Evolutionary conservation across 2,113 vertebrate species (phyloP).

Genomic region (Pyxicephalus adspersus): DNA sequence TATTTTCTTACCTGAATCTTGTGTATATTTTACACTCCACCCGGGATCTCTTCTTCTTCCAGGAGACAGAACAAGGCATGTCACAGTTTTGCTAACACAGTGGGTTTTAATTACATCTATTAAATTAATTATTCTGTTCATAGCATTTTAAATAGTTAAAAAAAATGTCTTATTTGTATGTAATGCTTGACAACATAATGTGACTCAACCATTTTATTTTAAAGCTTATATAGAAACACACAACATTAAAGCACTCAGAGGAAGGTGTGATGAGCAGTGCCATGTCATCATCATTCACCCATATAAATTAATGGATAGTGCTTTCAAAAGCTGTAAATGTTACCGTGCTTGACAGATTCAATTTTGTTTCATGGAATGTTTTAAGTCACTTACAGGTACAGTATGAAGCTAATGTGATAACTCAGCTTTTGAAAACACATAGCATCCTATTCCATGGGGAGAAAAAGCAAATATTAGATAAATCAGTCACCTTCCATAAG

Average conservation of each 20-base stretch:
- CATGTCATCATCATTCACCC: constrained; percentile 36
- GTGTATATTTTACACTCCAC: constrained; percentile 23
- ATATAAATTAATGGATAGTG: constrained; percentile 37
- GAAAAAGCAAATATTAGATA: constrained; percentile 34
- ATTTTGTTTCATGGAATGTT: constrained; percentile 38
- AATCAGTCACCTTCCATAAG: constrained; percentile 38
- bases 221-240: neutral
- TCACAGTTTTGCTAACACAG: neutral
- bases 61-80: neutral
- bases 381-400: constrained; percentile 42
- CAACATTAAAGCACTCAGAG: neutral
- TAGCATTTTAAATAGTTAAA: neutral
- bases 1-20: constrained; percentile 28
- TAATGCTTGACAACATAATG: neutral
- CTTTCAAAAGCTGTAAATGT: constrained; percentile 43
- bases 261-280: constrained; percentile 11
- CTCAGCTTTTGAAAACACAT: constrained; percentile 34
- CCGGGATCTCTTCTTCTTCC: neutral
- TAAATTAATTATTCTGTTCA: neutral
- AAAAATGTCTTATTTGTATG: neutral
- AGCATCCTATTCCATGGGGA: constrained; percentile 23
- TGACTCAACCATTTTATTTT: neutral
- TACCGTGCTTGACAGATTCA: constrained; percentile 45
- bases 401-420: constrained; percentile 35
- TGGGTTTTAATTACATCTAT: neutral